Percentiles rank a stretch among this genome's conserved stretches.
These are phyloP conservation scores for Steinernema carpocapsae DNA, from an alignment of 2,888 invertebrate genomes.

Conservation along the genomic window DNA sequence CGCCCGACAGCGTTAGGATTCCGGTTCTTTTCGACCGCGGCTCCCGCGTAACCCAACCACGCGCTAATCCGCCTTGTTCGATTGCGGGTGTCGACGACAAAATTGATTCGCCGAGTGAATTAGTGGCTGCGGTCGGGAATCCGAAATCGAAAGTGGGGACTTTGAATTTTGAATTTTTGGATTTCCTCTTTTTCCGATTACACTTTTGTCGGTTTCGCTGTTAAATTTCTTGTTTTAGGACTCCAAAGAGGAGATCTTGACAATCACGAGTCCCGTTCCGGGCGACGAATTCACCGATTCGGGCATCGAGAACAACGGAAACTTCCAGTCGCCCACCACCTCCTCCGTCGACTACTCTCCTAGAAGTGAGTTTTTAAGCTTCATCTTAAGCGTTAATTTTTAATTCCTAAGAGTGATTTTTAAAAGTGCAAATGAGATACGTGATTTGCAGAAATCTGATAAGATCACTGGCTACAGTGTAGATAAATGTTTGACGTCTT, in stretches of 20 bases:
- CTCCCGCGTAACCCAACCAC: background rate
- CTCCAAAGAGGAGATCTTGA: slow-evolving; percentile 22
- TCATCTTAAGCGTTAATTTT: too few relatives aligned
- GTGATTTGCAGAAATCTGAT: too few relatives aligned
- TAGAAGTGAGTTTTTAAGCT: slow-evolving; percentile 25
- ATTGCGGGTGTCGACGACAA: background rate
- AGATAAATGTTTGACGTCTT: too few relatives aligned
- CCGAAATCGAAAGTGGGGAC: slow-evolving; percentile 25
- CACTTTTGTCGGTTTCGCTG: background rate
- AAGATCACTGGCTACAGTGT: too few relatives aligned
- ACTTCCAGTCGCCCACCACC: slow-evolving; percentile 21
- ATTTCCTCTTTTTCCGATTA: too few relatives aligned
- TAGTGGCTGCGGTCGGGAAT: background rate
- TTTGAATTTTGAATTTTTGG: background rate
- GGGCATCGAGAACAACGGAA: slow-evolving; percentile 29
- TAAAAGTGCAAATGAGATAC: too few relatives aligned
- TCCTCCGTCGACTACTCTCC: slow-evolving; percentile 14
- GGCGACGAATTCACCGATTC: slow-evolving; percentile 26
- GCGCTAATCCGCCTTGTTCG: slow-evolving; percentile 8
- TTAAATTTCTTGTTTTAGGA: background rate
- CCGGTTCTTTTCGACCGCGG: too few relatives aligned
- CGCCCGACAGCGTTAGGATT: slow-evolving; percentile 4
- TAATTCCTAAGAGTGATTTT: too few relatives aligned
- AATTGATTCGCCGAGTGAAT: slow-evolving; percentile 5
- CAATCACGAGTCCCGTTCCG: slow-evolving; percentile 16